Conservation (phyloP, 2,888 invertebrate genomes). For the Balanococcus diminutus region DNA sequence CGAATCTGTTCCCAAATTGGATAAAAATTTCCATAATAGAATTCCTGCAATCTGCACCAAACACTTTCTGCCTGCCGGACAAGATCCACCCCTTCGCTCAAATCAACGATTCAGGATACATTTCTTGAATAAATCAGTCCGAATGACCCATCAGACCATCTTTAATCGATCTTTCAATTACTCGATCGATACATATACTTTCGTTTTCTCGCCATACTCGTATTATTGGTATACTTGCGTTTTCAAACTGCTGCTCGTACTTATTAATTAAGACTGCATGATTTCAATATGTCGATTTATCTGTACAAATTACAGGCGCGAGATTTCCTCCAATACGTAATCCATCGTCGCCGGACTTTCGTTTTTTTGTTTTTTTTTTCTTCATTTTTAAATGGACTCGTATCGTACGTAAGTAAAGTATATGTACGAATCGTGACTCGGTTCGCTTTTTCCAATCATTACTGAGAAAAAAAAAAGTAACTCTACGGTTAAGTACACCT, state of each 20-base stretch:
- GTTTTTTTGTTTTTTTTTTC: background rate
- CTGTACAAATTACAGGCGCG: background rate
- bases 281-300: background rate
- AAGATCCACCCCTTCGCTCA: background rate
- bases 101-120: background rate
- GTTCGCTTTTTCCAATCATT: background rate
- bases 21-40: too few species aligned
- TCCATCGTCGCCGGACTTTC: background rate
- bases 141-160: background rate
- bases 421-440: background rate
- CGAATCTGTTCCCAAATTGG: too few species aligned
- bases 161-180: background rate
- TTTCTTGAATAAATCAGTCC: background rate
- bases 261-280: conserved; percentile 6
- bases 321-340: background rate
- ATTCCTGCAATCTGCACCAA: too few species aligned
- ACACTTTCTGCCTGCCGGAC: background rate
- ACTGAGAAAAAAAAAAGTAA: background rate
- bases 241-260: background rate
- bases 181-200: background rate
- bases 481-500: background rate
- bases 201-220: background rate
- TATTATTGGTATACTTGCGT: background rate
- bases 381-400: background rate
- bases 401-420: too few species aligned